Conservation (phyloP, 2,888 invertebrate genomes). For the Phaonia tiefii region DNA sequence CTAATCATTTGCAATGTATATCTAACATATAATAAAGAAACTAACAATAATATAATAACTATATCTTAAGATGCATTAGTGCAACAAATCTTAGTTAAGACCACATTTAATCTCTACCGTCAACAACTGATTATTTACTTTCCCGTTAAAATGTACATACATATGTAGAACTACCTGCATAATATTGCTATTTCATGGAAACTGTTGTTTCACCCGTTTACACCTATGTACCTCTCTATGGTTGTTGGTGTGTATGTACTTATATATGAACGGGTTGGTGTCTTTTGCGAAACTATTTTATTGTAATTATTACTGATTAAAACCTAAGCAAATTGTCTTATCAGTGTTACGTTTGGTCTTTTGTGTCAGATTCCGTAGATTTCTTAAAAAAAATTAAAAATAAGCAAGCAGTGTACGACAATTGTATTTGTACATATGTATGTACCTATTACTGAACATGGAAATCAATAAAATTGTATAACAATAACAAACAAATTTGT, state of each 20-base stretch:
- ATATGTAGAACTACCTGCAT: not conserved
- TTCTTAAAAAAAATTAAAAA: not conserved
- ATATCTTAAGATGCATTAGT: slow-evolving; percentile 52
- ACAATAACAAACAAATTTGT: too few relatives aligned
- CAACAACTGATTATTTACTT: slow-evolving; percentile 30
- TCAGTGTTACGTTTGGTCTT: slow-evolving; percentile 9
- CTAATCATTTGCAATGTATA: not conserved
- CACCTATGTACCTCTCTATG: not conserved
- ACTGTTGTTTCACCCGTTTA: not conserved
- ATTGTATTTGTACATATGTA: too few relatives aligned
- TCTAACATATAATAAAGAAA: slow-evolving; percentile 17
- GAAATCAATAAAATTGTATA: too few relatives aligned
- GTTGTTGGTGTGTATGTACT: not conserved
- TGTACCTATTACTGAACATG: too few relatives aligned
- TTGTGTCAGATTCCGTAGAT: slow-evolving; percentile 4
- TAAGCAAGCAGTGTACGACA: not conserved
- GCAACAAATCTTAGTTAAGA: slow-evolving; percentile 49
- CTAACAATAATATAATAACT: slow-evolving; percentile 12
- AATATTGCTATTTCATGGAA: slow-evolving; percentile 5
- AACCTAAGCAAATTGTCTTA: slow-evolving; percentile 7
- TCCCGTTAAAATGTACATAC: slow-evolving; percentile 14
- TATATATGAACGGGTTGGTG: not conserved
- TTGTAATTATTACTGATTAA: slow-evolving; percentile 15
- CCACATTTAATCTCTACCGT: slow-evolving; percentile 44
- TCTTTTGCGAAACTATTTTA: not conserved